phyloP scores from a whole-genome alignment of 2,888 invertebrate genomes.

The Nysson spinosus region DNA sequence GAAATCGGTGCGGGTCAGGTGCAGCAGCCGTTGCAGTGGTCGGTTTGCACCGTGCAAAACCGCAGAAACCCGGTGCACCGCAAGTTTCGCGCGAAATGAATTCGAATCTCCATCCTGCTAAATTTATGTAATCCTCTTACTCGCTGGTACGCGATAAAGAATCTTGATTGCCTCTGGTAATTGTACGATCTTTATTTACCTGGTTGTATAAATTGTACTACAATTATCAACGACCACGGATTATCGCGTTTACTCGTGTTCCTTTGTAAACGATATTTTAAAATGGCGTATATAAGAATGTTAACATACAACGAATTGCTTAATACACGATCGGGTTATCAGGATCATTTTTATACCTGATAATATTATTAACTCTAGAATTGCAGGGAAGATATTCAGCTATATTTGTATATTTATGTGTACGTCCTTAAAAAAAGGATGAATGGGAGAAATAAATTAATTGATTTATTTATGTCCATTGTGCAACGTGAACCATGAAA shows the following conservation, averaged over 20 bases:
- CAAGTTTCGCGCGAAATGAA: slow-evolving; percentile 18
- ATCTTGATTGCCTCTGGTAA: not conserved
- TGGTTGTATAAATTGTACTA: slow-evolving; percentile 5
- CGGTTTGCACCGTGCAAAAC: slow-evolving; percentile 2
- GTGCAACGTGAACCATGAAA: too few species aligned
- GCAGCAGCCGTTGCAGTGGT: slow-evolving; percentile 10
- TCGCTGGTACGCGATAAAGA: not conserved
- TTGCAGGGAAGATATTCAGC: too few species aligned
- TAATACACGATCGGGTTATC: too few species aligned
- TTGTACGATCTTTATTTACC: not conserved
- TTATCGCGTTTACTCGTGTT: too few species aligned
- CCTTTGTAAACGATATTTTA: too few species aligned
- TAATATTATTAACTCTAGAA: too few species aligned
- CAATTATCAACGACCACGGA: not conserved
- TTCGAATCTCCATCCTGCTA: slow-evolving; percentile 13
- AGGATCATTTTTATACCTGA: too few species aligned
- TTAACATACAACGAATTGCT: not conserved
- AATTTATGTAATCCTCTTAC: slow-evolving; percentile 27
- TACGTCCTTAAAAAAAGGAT: too few species aligned
- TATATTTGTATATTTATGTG: too few species aligned
- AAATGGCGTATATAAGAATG: too few species aligned
- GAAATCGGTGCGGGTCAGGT: slow-evolving; percentile 20
- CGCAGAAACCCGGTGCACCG: slow-evolving; percentile 5
- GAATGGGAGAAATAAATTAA: too few species aligned
- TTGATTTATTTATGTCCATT: too few species aligned